These are phyloP conservation scores for Lota lota DNA, from an alignment of 2,113 vertebrate genomes.

Conservation along the genomic window DNA sequence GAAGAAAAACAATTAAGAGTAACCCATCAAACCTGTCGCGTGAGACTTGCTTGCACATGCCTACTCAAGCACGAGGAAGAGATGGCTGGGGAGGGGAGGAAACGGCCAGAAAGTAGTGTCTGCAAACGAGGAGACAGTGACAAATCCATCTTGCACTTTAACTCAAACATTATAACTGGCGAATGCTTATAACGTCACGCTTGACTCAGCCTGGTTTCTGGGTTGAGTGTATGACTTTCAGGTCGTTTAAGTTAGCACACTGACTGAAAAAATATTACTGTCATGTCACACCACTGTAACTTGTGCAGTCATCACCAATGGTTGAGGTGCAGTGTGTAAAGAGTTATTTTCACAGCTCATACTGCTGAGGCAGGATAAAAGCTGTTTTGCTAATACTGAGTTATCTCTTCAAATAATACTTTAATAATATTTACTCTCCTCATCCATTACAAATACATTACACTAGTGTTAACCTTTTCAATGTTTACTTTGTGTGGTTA, in stretches of 20 bases:
- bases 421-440: too few species aligned
- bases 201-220: slow-evolving; percentile 55
- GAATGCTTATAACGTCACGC: slow-evolving; percentile 69
- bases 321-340: too few species aligned
- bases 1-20: slow-evolving; percentile 64
- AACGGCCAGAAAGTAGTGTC: slow-evolving; percentile 55
- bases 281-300: too few species aligned
- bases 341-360: too few species aligned
- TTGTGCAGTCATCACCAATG: too few species aligned
- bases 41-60: slow-evolving; percentile 64
- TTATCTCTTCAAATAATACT: too few species aligned
- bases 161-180: slow-evolving; percentile 59
- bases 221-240: slow-evolving; percentile 50
- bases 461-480: too few species aligned
- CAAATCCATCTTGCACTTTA: slow-evolving; percentile 64
- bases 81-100: slow-evolving; percentile 30
- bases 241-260: background rate
- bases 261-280: slow-evolving; percentile 5
- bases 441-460: too few species aligned
- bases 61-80: slow-evolving; percentile 46
- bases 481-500: too few species aligned
- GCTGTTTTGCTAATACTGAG: too few species aligned
- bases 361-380: too few species aligned
- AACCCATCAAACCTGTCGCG: slow-evolving; percentile 60
- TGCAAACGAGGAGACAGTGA: slow-evolving; percentile 66